Percentiles rank a stretch among this genome's conserved stretches.
Conservation (phyloP, 2,797 vertebrate genomes). For the Phataginus tricuspis region DNA sequence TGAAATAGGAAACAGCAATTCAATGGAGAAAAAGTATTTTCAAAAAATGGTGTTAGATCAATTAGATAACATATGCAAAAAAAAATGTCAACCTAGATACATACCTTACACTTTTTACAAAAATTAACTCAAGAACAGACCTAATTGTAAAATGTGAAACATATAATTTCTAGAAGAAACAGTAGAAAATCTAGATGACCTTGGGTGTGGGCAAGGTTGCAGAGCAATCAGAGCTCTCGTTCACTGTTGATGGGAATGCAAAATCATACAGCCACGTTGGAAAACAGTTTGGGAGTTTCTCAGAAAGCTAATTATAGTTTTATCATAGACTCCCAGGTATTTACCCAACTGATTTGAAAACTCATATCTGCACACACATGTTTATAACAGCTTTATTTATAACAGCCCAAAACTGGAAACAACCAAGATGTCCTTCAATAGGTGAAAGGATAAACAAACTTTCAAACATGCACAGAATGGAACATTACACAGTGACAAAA, state of each 20-base stretch:
- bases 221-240: background rate
- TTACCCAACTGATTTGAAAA: constrained; percentile 36
- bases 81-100: background rate
- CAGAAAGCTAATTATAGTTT: background rate
- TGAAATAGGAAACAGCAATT: background rate
- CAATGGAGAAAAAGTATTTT: background rate
- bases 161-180: background rate
- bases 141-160: constrained; percentile 18
- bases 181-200: background rate
- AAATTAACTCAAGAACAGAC: constrained; percentile 14
- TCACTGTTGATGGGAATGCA: background rate
- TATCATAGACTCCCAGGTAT: background rate
- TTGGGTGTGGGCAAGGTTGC: background rate
- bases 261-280: background rate
- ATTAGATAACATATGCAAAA: background rate
- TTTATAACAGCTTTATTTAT: background rate
- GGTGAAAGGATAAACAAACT: background rate
- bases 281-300: background rate
- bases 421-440: background rate
- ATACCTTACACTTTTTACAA: background rate
- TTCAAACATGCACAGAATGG: background rate
- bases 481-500: background rate
- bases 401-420: constrained; percentile 24
- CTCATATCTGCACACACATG: background rate
- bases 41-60: background rate